Conservation (phyloP, 2,888 invertebrate genomes). For the Synergus umbraculus region DNA sequence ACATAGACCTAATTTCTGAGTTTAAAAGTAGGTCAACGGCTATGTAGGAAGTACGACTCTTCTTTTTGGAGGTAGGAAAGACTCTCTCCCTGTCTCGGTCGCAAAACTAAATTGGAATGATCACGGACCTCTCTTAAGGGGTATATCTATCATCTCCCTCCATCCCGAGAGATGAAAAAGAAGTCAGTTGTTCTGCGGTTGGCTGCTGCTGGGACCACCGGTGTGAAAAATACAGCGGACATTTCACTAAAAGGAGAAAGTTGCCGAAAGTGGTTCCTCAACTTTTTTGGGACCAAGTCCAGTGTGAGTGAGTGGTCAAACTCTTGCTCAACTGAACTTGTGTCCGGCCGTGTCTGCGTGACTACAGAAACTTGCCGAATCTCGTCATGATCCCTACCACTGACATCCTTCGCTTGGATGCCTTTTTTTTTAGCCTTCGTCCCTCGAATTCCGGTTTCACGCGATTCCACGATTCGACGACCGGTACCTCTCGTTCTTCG, state of each 20-base stretch:
- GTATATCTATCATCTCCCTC: slow-evolving; percentile 42
- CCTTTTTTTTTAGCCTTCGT: slow-evolving; percentile 24
- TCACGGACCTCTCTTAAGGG: slow-evolving; percentile 20
- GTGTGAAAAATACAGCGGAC: slow-evolving; percentile 32
- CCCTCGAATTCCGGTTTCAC: slow-evolving; percentile 36
- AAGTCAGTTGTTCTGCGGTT: slow-evolving; percentile 31
- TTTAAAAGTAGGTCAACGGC: slow-evolving; percentile 10
- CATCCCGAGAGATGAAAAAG: slow-evolving; percentile 45
- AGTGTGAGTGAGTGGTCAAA: slow-evolving; percentile 38
- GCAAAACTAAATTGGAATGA: slow-evolving; percentile 34
- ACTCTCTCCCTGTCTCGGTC: background rate
- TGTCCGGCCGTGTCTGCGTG: background rate
- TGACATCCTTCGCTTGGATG: background rate
- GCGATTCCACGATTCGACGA: slow-evolving; percentile 30
- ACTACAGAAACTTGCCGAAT: slow-evolving; percentile 22
- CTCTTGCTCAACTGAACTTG: slow-evolving; percentile 27
- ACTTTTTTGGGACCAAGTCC: slow-evolving; percentile 33
- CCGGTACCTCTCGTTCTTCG: slow-evolving; percentile 21
- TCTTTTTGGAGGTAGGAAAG: slow-evolving; percentile 11
- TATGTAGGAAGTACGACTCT: background rate
- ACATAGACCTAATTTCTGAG: slow-evolving; percentile 16
- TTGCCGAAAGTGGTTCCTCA: slow-evolving; percentile 70
- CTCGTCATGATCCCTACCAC: slow-evolving; percentile 29
- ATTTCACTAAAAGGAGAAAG: slow-evolving; percentile 59
- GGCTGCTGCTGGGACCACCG: slow-evolving; percentile 14